These are phyloP conservation scores for Globodera rostochiensis DNA, from an alignment of 1,140 invertebrate genomes.

Conservation along the genomic window DNA sequence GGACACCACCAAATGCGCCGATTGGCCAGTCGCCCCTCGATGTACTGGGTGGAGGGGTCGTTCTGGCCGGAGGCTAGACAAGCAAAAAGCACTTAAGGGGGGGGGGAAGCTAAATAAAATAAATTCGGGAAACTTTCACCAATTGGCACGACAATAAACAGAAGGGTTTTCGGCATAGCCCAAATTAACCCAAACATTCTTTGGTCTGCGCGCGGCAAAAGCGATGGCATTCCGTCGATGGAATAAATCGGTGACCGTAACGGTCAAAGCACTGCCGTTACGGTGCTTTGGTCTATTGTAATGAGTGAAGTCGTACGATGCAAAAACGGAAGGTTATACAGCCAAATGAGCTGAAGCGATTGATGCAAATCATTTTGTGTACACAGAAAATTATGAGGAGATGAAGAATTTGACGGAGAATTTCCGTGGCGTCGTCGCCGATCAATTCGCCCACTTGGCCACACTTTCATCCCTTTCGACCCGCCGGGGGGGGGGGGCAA, in stretches of 20 bases:
- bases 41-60: constrained; percentile 65
- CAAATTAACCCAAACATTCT: background rate
- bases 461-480: background rate
- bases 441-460: background rate
- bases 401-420: background rate
- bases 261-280: background rate
- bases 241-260: background rate
- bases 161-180: background rate
- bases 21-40: constrained; percentile 64
- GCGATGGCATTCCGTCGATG: background rate
- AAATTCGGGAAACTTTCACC: background rate
- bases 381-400: background rate
- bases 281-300: too few species aligned
- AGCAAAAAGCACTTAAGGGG: background rate
- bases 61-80: constrained; percentile 47
- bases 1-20: constrained; percentile 64
- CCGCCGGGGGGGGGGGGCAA: background rate
- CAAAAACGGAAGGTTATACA: too few species aligned
- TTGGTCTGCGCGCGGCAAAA: background rate
- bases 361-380: background rate
- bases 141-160: background rate
- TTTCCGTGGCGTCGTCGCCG: background rate
- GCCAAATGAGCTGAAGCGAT: background rate
- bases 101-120: constrained; percentile 10
- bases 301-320: too few species aligned